These are phyloP conservation scores for Amyelois transitella DNA, from an alignment of 1,140 invertebrate genomes.

Conservation along the genomic window DNA sequence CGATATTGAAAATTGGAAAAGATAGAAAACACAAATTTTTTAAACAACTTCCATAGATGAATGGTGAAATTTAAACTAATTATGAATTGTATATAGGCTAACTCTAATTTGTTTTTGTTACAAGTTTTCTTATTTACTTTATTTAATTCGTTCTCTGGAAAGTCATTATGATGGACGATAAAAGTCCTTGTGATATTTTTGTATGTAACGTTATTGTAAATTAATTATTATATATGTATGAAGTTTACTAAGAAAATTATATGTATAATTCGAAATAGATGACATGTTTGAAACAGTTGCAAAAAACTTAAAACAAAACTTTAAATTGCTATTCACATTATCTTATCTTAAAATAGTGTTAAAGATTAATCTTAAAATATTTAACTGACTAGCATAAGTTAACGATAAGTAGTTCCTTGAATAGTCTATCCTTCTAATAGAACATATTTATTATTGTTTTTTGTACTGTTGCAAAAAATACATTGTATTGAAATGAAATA, in stretches of 20 bases:
- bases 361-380: constrained; percentile 15
- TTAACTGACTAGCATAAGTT: constrained; percentile 25
- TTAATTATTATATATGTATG: not conserved
- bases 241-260: not conserved
- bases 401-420: constrained; percentile 6
- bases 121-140: no score
- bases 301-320: not conserved
- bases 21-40: no score
- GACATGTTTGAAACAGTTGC: not conserved
- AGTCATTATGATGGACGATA: not conserved
- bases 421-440: constrained; percentile 17
- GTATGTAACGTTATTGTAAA: constrained; percentile 3
- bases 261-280: not conserved
- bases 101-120: not conserved
- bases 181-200: not conserved
- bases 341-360: not conserved
- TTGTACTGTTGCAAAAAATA: not conserved
- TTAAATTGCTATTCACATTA: not conserved
- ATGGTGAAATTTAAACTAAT: no score
- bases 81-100: no score
- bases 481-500: not conserved
- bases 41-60: no score
- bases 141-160: not conserved
- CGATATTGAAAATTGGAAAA: no score
- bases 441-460: constrained; percentile 22